phyloP scores from a whole-genome alignment of 2,888 invertebrate species.

The Amblyteles armatorius region DNA sequence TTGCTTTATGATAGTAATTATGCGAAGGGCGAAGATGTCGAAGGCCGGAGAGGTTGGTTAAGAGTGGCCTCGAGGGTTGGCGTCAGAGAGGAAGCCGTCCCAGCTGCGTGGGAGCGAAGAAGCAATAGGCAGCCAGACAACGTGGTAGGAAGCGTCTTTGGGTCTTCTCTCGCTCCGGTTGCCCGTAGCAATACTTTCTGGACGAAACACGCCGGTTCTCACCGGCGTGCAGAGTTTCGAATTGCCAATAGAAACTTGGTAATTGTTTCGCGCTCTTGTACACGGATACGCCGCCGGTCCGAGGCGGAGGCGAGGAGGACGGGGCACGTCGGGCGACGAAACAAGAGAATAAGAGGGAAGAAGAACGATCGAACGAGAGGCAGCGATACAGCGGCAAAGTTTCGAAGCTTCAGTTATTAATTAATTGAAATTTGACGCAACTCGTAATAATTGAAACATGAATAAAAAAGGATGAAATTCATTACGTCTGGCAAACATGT shows the following conservation, averaged over 20 bases:
- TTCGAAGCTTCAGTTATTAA: background rate
- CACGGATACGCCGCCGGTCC: conserved; percentile 49
- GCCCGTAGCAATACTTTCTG: conserved; percentile 72
- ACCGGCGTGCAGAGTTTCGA: conserved; percentile 70
- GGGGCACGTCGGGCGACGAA: conserved; percentile 30
- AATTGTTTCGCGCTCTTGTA: conserved; percentile 74
- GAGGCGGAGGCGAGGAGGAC: background rate
- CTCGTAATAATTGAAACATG: too few species aligned
- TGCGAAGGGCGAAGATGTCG: conserved; percentile 59
- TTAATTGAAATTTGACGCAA: background rate
- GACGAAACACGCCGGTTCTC: conserved; percentile 64
- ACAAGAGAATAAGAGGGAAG: conserved; percentile 43
- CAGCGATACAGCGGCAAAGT: conserved; percentile 2
- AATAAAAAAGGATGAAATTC: too few species aligned
- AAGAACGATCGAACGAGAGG: conserved; percentile 14
- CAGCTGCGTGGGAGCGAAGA: conserved; percentile 36
- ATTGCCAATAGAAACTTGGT: conserved; percentile 79
- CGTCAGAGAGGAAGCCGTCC: conserved; percentile 19
- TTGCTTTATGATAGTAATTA: conserved; percentile 76
- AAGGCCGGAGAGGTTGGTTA: conserved; percentile 50
- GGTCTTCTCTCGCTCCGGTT: conserved; percentile 45
- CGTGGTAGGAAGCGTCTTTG: conserved; percentile 23
- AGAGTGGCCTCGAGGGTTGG: conserved; percentile 39
- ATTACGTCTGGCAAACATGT: too few species aligned
- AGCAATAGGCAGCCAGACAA: conserved; percentile 36